Percentiles rank a stretch among this genome's conserved stretches.
Evolutionary conservation across 2,888 invertebrate species (phyloP).

Genomic region (Cerastis leucographa): DNA sequence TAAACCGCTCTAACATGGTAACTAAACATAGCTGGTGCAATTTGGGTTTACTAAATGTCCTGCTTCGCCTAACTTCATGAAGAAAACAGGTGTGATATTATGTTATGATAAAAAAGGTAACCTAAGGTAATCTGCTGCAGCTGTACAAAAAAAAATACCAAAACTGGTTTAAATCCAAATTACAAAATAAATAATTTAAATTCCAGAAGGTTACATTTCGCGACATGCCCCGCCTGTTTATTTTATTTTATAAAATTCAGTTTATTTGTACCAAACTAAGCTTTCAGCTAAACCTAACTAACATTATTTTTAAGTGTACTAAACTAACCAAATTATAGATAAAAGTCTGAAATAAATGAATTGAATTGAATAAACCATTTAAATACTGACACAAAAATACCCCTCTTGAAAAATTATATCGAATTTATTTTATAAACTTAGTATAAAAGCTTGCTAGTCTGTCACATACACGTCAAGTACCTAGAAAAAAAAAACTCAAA

Average conservation of each 20-base stretch:
- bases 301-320: too few species aligned
- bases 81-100: neutral
- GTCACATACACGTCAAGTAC: neutral
- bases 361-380: too few species aligned
- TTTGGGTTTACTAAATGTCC: neutral
- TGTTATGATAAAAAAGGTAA: neutral
- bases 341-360: too few species aligned
- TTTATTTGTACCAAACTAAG: neutral
- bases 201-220: slow-evolving; percentile 5
- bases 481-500: too few species aligned
- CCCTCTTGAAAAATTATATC: neutral
- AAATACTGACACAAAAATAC: neutral
- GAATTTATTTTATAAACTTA: neutral
- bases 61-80: too few species aligned
- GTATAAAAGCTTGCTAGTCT: neutral
- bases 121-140: neutral
- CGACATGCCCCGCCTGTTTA: neutral
- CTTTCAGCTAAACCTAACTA: neutral
- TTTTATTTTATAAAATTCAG: neutral
- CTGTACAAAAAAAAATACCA: neutral
- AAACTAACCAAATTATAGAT: too few species aligned
- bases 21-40: neutral
- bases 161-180: neutral
- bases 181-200: neutral
- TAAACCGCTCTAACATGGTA: too few species aligned